Base-by-base conservation (phyloP, 2,797 vertebrate genomes). In the Chaunax sp. region DNA sequence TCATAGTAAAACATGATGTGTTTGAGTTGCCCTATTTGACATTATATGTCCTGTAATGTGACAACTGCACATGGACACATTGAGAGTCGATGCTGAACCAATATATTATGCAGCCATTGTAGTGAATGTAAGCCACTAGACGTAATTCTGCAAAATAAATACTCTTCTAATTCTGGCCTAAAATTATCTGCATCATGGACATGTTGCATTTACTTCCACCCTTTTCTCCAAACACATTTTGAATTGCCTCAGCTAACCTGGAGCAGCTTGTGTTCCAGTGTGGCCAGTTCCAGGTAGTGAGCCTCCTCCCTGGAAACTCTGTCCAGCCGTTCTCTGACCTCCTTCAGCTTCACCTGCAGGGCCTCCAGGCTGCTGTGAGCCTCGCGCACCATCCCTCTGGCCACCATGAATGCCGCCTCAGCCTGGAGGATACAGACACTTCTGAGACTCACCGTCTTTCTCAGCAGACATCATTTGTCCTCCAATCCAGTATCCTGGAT, bases 271-370 rank as follows among this genome's bases (percentile, higher is more conserved):
- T 99, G 98, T 71, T 99, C 98, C 87, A 93, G 77, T 0, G 97
- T 99, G 14, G 97, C 98, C 78, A 99, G 89, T 52, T 99, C 98
- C 83, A 99, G 91, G 79, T 98, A 99, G 68, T 96, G 96, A 9
- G 86, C 93, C 75, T 99, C 97, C 62, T 99, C 98, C 49, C 97
- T 93, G 52, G 97, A 97, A 49, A 98, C 95, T 3, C 98, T 84
- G 85, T 99, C 98, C 84, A 99, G 92, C n/a, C 96, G 94, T 87
- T 97, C 96, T 58, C 96, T 87, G 77, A 98, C 90, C 81, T 99
- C 98, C 85, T 98, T 99, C 88, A 99, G 92, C 63, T 94, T 92
- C 6, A 79, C 67, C 87, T 96, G 96, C 18, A 97, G 95, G 41
- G 86, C 83, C 82, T 98, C 98, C 83, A 98, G 88, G 22, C 92